These are phyloP conservation scores for Alectoris magna DNA, from an alignment of 2,797 vertebrate genomes.

Conservation along the genomic window DNA sequence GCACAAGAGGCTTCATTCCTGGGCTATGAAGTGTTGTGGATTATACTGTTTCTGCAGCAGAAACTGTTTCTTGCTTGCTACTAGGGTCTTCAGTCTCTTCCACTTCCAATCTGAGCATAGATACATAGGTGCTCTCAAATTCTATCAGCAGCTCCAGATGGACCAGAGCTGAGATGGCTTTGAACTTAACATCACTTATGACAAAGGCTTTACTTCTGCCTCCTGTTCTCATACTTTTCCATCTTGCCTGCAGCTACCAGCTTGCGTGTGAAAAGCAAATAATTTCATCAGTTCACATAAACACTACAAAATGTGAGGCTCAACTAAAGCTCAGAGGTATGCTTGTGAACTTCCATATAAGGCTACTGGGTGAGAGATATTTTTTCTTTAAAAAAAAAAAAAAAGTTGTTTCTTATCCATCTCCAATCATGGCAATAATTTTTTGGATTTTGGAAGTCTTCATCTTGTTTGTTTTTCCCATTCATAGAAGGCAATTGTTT, in stretches of 20 bases:
- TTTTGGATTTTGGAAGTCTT: not conserved
- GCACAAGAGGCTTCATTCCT: not conserved
- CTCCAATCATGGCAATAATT: not conserved
- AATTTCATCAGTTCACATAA: not conserved
- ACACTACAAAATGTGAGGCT: not conserved
- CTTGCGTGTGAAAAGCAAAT: not conserved
- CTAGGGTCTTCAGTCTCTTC: not conserved
- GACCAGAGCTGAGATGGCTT: not conserved
- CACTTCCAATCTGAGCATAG: not conserved
- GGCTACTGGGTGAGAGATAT: not conserved
- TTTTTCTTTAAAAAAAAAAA: not conserved
- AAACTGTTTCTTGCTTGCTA: not conserved
- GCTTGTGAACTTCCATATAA: not conserved
- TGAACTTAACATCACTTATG: accelerated
- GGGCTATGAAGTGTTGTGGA: accelerated
- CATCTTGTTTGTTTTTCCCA: not conserved
- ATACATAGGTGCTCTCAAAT: accelerated
- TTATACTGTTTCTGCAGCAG: not conserved
- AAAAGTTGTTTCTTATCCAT: not conserved
- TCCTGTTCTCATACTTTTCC: not conserved
- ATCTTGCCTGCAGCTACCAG: not conserved
- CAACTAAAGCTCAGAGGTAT: slow-evolving; percentile 20
- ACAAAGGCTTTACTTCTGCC: not conserved
- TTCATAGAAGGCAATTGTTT: accelerated
- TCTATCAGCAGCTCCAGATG: not conserved